Evolutionary conservation across 2,113 vertebrate genomes (phyloP).

Genomic region (Rhizomys pruinosus): DNA sequence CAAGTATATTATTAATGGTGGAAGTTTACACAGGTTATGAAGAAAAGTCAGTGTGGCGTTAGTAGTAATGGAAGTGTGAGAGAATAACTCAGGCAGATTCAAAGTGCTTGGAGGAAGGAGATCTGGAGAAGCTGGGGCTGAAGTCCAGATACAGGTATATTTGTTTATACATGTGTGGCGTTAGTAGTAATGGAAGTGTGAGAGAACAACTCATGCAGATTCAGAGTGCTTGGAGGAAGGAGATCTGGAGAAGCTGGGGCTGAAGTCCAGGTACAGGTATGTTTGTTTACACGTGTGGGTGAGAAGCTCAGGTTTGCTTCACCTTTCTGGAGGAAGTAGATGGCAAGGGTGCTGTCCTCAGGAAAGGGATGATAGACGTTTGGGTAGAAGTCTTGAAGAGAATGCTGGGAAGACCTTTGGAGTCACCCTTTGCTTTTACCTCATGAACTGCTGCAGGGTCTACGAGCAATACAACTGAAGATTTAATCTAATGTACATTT

Average conservation of each 20-base stretch:
- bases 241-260: not conserved
- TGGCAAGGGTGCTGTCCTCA: not conserved
- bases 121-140: not conserved
- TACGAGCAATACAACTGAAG: not conserved
- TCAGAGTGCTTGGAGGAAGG: not conserved
- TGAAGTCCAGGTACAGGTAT: not conserved
- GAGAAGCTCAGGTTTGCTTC: not conserved
- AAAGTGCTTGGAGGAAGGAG: not conserved
- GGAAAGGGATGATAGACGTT: not conserved
- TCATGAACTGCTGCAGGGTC: not conserved
- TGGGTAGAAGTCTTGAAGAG: not conserved
- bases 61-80: not conserved
- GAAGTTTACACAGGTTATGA: not conserved
- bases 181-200: not conserved
- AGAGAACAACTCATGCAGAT: not conserved
- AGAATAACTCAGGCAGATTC: not conserved
- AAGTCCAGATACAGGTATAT: not conserved
- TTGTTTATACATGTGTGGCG: not conserved
- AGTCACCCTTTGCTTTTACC: not conserved
- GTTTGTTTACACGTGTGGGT: not conserved
- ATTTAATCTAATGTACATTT: not conserved
- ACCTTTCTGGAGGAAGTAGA: not conserved
- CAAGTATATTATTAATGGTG: not conserved
- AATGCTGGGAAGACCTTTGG: not conserved
- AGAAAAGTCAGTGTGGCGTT: not conserved